phyloP scores from a whole-genome alignment of 2,797 vertebrate genomes.

The Lemur catta region DNA sequence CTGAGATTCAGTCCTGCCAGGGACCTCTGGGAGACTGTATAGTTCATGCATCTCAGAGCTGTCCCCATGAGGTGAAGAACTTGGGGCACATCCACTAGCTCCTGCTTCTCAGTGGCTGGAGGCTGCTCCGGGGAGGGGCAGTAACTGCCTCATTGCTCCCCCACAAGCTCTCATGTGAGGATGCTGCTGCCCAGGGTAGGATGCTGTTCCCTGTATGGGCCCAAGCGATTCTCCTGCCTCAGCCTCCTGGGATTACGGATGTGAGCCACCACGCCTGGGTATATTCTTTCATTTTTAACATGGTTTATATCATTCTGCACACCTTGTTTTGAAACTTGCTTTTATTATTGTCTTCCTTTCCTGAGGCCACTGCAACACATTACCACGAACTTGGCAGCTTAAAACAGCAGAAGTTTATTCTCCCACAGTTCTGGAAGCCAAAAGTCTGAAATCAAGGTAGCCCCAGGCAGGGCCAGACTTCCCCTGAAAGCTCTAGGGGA shows the following conservation, averaged over 20 bases:
- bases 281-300: neutral
- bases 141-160: neutral
- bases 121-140: neutral
- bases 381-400: neutral
- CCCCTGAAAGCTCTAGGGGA: neutral
- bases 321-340: neutral
- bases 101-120: neutral
- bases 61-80: neutral
- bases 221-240: neutral
- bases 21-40: neutral
- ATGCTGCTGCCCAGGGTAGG: no score
- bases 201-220: neutral
- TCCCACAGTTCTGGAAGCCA: neutral
- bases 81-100: neutral
- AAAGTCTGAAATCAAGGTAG: neutral
- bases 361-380: neutral
- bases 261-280: neutral
- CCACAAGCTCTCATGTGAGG: neutral
- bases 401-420: neutral
- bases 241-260: neutral
- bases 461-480: neutral
- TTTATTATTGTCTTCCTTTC: neutral
- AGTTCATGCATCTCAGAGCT: neutral
- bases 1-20: neutral
- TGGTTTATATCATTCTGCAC: no score